Evolutionary conservation across 2,888 invertebrate species (phyloP), one percentile per base, ranked within the genome.

Genomic region (Tenthredo notha): DNA sequence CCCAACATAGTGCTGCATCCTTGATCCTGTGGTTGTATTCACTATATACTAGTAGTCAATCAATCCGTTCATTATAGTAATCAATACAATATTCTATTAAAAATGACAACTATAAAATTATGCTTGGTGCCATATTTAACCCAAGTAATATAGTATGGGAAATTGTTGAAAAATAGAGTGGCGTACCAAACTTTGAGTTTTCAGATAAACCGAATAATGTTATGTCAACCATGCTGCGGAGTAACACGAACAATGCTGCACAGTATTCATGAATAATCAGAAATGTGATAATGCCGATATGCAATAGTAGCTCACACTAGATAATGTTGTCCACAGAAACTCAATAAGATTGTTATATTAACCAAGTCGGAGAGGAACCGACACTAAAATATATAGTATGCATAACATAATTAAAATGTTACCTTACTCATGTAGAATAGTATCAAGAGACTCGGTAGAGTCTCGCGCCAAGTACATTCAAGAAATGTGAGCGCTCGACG

Each of bases 91-190:
- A 65, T 65, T 65, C 65, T 21, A 65, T 25, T 65, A 21, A 29
- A 65, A 65, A 65, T 25, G 25, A 25, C 10, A 65, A 65, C 65
- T 65, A 65, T 65, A 25, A 65, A 65, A 29, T 65, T 65, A 65
- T 65, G 65, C 65, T 65, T 65, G 65, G 65, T 65, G 65, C 65
- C 65, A 65, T 65, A 65, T 65, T 65, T 5, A 65, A 65, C 65
- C 21, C 21, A 65, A 65, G 29, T 65, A 65, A 65, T 65, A 65
- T 65, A 7, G 65, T 65, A 65, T 65, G 7, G 21, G 7, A 10
- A 2, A 65, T 21, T 65, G 65, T 29, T 65, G 2, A 21, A 65
- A 25, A 65, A 65, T 25, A 29, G 65, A 21, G 65, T 65, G 25
- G 65, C 4, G 25, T 65, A 65, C 25, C 12, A 25, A 65, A 65